These are phyloP conservation scores for Cephus rjabovi DNA, from an alignment of 2,888 invertebrate genomes.

Conservation along the genomic window DNA sequence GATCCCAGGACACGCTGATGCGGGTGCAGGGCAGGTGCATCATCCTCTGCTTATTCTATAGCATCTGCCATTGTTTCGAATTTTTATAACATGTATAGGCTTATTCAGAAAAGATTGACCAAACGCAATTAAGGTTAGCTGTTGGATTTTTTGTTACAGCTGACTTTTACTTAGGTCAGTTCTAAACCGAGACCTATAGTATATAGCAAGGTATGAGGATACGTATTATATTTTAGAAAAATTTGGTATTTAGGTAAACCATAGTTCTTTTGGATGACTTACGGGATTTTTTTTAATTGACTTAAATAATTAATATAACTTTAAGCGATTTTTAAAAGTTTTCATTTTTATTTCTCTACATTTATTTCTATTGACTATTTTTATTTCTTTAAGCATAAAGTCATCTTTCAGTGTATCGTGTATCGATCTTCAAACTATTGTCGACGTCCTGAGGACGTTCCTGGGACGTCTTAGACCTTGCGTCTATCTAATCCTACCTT, in stretches of 20 bases:
- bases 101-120: not conserved
- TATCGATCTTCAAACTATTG: not conserved
- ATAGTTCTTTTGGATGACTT: too few relatives aligned
- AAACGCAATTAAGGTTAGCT: not conserved
- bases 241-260: not conserved
- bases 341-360: too few relatives aligned
- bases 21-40: conserved; percentile 6
- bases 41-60: not conserved
- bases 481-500: not conserved
- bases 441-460: not conserved
- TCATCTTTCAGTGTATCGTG: not conserved
- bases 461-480: not conserved
- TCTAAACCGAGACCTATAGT: not conserved
- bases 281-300: too few relatives aligned
- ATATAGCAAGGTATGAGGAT: not conserved
- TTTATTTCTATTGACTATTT: too few relatives aligned
- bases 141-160: not conserved
- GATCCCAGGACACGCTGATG: not conserved
- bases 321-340: too few relatives aligned
- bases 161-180: not conserved
- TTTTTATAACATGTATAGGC: not conserved
- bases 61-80: not conserved
- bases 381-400: not conserved
- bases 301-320: too few relatives aligned
- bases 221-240: not conserved